Base-by-base conservation (phyloP, 2,888 invertebrate genomes). In the Zhuqinia jingwanae region DNA sequence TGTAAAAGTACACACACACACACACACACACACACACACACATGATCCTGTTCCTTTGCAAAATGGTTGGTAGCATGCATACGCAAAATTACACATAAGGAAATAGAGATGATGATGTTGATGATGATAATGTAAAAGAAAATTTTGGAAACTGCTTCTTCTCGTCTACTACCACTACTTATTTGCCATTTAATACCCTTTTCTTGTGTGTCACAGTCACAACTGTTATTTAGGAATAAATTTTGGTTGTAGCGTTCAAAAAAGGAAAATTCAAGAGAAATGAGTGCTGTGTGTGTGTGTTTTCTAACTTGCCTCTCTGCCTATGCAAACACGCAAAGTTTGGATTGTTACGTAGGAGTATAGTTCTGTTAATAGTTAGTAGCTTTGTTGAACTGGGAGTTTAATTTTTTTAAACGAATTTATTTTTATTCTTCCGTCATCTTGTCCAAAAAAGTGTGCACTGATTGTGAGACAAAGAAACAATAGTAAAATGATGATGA, bases 161-260 rank as follows among this genome's bases (percentile, higher is more conserved):
- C n/a, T n/a, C n/a, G n/a, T n/a, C n/a, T n/a, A n/a, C 36, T 36
- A 3, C 36, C 3, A 36, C 3, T 56, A 25, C 58, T 11, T 15
- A 27, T 15, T 30, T 60, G 10, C 58, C 8, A 58, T n/a, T 25
- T 6, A 27, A 15, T 15, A 60, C 22, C 27, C 60, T 60, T 60
- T 36, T 60, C 60, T 15, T 60, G 60, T 60, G 60, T 42, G 68
- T 45, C 17, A 65, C 56, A 10, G 22, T 20, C 56, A 15, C 53
- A 53, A 53, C n/a, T 68, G 20, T 60, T 17, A n/a, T 27, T 15
- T n/a, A 30, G 27, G 60, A 60, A 60, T 60, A 60, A 60, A 60
- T 30, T 60, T 60, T 60, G 8, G 36, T 36, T 36, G 8, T 15
- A 15, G 0, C 22, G 58, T 22, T 17, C 65, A 65, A 36, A 65